Conservation (phyloP, 2,888 invertebrate species). For the Philereme transversata region DNA sequence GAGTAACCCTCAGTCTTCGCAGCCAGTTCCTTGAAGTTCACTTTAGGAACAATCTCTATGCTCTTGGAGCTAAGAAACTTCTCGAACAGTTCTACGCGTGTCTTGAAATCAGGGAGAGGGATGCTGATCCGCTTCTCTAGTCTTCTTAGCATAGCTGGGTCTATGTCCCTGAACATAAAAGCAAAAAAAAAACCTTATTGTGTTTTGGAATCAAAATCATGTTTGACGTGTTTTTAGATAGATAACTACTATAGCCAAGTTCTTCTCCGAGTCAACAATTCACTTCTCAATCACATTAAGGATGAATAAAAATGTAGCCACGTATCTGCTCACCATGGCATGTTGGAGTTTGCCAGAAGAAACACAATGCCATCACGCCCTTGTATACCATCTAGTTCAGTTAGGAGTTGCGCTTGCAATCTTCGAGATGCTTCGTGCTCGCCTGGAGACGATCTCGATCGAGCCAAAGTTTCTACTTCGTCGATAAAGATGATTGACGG, state of each 20-base stretch:
- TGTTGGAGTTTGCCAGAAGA: constrained; percentile 94
- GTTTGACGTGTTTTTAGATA: too few species aligned
- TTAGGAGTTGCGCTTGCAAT: constrained; percentile 94
- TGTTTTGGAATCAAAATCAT: background rate
- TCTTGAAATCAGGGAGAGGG: constrained; percentile 87
- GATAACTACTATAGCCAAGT: too few species aligned
- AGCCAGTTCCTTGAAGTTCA: constrained; percentile 77
- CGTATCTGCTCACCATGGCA: constrained; percentile 88
- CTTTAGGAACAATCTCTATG: constrained; percentile 70
- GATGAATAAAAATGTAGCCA: too few species aligned
- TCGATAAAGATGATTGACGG: constrained; percentile 97
- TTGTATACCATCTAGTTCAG: constrained; percentile 92
- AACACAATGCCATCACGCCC: constrained; percentile 87
- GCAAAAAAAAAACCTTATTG: background rate
- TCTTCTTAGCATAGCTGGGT: constrained; percentile 93
- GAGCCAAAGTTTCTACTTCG: constrained; percentile 94
- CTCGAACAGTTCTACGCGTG: constrained; percentile 88
- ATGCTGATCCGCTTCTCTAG: constrained; percentile 94
- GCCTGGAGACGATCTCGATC: constrained; percentile 84
- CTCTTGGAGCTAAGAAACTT: constrained; percentile 82
- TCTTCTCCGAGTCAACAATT: too few species aligned
- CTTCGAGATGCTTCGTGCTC: constrained; percentile 95
- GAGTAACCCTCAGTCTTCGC: constrained; percentile 89
- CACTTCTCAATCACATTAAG: too few species aligned
- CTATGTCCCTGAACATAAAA: constrained; percentile 87